phyloP scores from a whole-genome alignment of 2,888 invertebrate species.

The Melinopterus prodromus region DNA sequence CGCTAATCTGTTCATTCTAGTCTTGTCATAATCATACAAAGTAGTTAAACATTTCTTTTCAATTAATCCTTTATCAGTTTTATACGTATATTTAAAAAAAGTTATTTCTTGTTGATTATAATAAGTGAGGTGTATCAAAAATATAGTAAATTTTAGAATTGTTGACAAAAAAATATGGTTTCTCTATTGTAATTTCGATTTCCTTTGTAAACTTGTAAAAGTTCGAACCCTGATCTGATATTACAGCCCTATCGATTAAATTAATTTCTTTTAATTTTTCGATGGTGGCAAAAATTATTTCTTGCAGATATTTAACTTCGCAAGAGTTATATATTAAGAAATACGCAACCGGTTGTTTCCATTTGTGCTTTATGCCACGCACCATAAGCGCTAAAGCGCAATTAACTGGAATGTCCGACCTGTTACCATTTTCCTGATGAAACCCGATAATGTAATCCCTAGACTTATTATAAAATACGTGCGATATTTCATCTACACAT shows the following conservation, averaged over 20 bases:
- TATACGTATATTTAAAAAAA: conserved; percentile 36
- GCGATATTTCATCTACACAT: too few relatives aligned
- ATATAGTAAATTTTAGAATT: conserved; percentile 40
- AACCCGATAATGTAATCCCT: too few relatives aligned
- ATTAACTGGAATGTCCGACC: too few relatives aligned
- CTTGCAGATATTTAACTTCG: too few relatives aligned
- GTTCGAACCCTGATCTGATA: conserved; percentile 31
- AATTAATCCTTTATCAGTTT: conserved; percentile 32
- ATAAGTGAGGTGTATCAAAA: conserved; percentile 40
- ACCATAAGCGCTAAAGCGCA: too few relatives aligned
- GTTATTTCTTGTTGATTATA: conserved; percentile 42
- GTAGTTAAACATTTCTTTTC: conserved; percentile 37
- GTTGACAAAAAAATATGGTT: conserved; percentile 39
- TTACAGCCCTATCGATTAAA: conserved; percentile 14
- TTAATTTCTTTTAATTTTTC: too few relatives aligned
- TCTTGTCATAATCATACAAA: conserved; percentile 42
- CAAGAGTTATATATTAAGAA: too few relatives aligned
- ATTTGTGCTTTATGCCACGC: too few relatives aligned
- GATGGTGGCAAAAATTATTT: too few relatives aligned
- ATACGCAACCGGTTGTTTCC: too few relatives aligned
- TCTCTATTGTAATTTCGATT: conserved; percentile 35
- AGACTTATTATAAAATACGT: too few relatives aligned
- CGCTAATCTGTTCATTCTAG: conserved; percentile 31
- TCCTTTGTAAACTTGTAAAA: conserved; percentile 34
- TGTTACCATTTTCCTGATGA: too few relatives aligned